These are phyloP conservation scores for Oreochromis grahami DNA, from an alignment of 2,797 vertebrate genomes.

Conservation along the genomic window DNA sequence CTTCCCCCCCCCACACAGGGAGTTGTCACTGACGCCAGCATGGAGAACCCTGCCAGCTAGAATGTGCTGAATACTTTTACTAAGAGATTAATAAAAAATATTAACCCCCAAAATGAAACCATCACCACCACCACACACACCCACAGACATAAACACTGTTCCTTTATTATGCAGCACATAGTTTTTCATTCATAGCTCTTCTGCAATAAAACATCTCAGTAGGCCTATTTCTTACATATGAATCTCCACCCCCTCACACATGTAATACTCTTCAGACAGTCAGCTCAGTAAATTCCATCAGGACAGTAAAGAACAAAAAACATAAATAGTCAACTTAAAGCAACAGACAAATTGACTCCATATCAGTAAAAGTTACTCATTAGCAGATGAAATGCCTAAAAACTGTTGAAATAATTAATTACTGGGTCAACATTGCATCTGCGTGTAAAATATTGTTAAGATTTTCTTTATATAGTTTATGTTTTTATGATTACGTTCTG, in stretches of 20 bases:
- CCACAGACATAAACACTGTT: not conserved
- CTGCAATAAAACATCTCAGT: not conserved
- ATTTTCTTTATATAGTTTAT: too few relatives aligned
- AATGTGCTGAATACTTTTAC: slow-evolving; percentile 25
- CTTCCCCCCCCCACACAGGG: slow-evolving; percentile 9
- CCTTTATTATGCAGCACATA: not conserved
- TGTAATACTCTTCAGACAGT: not conserved
- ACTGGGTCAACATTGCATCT: rapidly evolving
- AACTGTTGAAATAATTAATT: not conserved
- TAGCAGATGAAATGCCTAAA: not conserved
- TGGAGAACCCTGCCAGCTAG: slow-evolving; percentile 7
- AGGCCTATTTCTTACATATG: not conserved
- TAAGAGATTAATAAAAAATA: not conserved
- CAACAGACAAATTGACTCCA: not conserved
- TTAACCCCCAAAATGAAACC: not conserved
- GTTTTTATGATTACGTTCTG: not conserved
- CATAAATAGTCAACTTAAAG: not conserved
- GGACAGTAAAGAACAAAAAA: not conserved
- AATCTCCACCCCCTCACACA: not conserved
- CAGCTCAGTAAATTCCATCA: not conserved
- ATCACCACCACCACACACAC: not conserved
- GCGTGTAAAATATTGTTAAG: not conserved
- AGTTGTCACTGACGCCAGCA: slow-evolving; percentile 7
- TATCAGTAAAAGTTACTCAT: not conserved
- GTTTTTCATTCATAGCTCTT: not conserved